A percentile compares a stretch with the other conserved stretches of the same genome.
Conservation (phyloP, 2,797 vertebrate genomes). For the Syncerus caffer region DNA sequence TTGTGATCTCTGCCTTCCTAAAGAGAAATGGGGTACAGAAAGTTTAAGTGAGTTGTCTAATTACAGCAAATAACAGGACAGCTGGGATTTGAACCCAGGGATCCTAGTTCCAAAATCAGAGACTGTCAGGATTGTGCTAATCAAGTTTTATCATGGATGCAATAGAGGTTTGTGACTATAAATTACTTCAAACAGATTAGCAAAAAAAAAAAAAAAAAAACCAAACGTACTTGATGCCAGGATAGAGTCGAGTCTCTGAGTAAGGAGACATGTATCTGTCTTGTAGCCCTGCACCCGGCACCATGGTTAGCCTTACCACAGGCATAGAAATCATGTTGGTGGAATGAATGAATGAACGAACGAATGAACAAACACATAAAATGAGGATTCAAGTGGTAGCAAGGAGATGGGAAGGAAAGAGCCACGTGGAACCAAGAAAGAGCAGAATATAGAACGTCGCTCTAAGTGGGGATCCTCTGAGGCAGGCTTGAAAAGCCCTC, state of each 20-base stretch:
- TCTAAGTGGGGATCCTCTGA: slow-evolving; percentile 21
- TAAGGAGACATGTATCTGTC: not conserved
- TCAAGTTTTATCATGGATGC: not conserved
- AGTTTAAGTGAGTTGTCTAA: not conserved
- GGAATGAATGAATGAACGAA: not conserved
- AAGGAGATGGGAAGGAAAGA: not conserved
- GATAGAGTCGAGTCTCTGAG: not conserved
- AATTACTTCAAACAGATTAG: not conserved
- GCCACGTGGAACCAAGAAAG: not conserved
- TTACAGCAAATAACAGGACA: not conserved
- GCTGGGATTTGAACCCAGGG: not conserved
- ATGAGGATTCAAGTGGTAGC: not conserved
- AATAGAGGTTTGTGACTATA: not conserved
- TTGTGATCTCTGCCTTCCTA: not conserved
- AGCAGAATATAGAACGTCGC: not conserved
- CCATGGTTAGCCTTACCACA: not conserved
- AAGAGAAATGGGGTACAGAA: not conserved
- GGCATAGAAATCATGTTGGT: not conserved
- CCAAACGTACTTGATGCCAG: not conserved
- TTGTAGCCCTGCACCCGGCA: not conserved
- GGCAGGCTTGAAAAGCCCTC: not conserved
- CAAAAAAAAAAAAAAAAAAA: not conserved
- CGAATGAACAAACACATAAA: not conserved
- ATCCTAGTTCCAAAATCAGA: not conserved
- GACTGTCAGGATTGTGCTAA: not conserved